Conservation (phyloP, 2,113 vertebrate genomes). For the Platysternon megacephalum region DNA sequence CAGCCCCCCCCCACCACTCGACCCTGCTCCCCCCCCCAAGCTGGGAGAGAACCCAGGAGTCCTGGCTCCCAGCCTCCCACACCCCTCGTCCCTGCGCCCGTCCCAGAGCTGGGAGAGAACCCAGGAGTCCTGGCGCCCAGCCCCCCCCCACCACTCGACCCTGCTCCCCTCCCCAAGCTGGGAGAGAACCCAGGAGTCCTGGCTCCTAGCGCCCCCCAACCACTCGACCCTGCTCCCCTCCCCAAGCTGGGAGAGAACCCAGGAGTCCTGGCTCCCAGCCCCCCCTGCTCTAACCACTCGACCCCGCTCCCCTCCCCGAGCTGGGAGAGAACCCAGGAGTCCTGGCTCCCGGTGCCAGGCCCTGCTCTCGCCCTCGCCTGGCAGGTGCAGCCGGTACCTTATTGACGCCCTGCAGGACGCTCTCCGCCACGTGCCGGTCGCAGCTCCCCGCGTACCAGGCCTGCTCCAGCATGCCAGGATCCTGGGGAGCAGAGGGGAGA, state of each 20-base stretch:
- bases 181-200: not conserved
- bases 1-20: too few species aligned
- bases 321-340: not conserved
- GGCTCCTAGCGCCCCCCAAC: too few species aligned
- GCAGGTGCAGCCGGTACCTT: conserved; percentile 64
- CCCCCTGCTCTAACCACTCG: not conserved
- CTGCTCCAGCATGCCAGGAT: conserved; percentile 58
- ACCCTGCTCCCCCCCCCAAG: too few species aligned
- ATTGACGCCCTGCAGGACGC: conserved; percentile 74
- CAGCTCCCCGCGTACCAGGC: conserved; percentile 85
- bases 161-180: too few species aligned
- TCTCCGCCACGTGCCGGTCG: conserved; percentile 82
- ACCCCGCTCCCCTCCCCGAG: not conserved
- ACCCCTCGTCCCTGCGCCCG: too few species aligned
- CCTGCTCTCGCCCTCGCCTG: not conserved
- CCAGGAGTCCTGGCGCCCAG: not conserved
- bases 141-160: not conserved
- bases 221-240: too few species aligned
- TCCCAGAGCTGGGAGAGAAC: too few species aligned
- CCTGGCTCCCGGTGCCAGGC: not conserved
- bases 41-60: not conserved
- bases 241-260: not conserved
- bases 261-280: not conserved
- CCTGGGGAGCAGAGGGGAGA: not conserved
- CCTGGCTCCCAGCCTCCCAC: not conserved